Evolutionary conservation across 2,113 vertebrate species (phyloP).

Genomic region (Aythya baeri): DNA sequence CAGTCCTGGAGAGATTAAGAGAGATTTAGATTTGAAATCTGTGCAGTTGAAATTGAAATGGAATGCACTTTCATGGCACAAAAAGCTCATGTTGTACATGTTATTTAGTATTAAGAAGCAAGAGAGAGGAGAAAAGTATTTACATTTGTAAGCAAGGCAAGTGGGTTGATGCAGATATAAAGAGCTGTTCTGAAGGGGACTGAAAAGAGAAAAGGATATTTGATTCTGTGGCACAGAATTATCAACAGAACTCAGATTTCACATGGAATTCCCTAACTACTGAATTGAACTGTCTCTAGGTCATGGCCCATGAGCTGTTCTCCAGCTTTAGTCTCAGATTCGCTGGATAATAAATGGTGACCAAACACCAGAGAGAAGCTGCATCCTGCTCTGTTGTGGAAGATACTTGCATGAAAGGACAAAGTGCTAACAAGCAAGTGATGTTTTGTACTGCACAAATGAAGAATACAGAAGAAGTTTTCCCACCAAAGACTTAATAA

Average conservation of each 20-base stretch:
- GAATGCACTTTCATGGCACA: background rate
- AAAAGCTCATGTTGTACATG: background rate
- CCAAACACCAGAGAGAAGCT: constrained; percentile 56
- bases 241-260: constrained; percentile 27
- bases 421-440: constrained; percentile 42
- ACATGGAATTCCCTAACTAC: constrained; percentile 70
- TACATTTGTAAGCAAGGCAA: background rate
- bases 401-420: constrained; percentile 46
- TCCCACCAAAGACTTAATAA: background rate
- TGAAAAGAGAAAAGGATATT: background rate
- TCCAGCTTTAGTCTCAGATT: constrained; percentile 81
- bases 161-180: background rate
- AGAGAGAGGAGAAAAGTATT: background rate
- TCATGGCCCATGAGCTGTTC: constrained; percentile 84
- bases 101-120: background rate
- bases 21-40: constrained; percentile 4
- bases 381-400: constrained; percentile 25
- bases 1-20: background rate
- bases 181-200: background rate
- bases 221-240: constrained; percentile 24
- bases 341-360: constrained; percentile 75
- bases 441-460: background rate
- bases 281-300: constrained; percentile 81
- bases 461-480: constrained; percentile 13
- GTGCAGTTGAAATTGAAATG: background rate